These are phyloP conservation scores for Dasypus novemcinctus DNA, from an alignment of 2,113 vertebrate genomes.

Conservation along the genomic window DNA sequence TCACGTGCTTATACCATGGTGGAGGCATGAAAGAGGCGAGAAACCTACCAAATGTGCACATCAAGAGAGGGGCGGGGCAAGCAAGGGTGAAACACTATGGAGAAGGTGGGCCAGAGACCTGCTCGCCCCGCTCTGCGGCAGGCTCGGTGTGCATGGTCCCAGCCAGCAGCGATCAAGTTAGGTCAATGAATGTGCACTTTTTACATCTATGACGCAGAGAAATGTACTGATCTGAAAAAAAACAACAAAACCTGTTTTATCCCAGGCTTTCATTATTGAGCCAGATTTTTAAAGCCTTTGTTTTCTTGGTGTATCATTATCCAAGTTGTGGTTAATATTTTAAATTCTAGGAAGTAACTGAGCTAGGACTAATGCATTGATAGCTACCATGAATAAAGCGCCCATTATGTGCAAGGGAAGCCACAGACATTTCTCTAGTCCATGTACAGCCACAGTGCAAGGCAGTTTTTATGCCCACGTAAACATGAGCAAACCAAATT, in stretches of 20 bases:
- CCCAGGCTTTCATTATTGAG: conserved; percentile 21
- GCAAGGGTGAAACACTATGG: not conserved
- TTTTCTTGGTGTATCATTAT: conserved; percentile 41
- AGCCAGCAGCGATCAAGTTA: not conserved
- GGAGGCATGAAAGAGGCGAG: not conserved
- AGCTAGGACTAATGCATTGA: conserved; percentile 7
- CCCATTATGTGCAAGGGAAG: not conserved
- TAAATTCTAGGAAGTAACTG: conserved; percentile 52
- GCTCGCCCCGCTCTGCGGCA: not conserved
- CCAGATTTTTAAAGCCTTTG: not conserved
- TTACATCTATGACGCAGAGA: not conserved
- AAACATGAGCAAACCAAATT: conserved; percentile 20
- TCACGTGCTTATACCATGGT: not conserved
- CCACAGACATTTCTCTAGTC: conserved; percentile 1
- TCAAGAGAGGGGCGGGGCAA: not conserved
- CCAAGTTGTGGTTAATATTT: conserved; percentile 42
- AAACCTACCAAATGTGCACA: not conserved
- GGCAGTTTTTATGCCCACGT: not conserved
- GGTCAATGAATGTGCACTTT: not conserved
- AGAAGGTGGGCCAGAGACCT: not conserved
- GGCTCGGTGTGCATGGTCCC: not conserved
- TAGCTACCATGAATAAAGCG: conserved; percentile 27
- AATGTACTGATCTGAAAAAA: not conserved
- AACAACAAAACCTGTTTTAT: not conserved
- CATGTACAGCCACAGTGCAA: not conserved